phyloP scores from a whole-genome alignment of 2,888 invertebrate genomes.

The Actias luna region DNA sequence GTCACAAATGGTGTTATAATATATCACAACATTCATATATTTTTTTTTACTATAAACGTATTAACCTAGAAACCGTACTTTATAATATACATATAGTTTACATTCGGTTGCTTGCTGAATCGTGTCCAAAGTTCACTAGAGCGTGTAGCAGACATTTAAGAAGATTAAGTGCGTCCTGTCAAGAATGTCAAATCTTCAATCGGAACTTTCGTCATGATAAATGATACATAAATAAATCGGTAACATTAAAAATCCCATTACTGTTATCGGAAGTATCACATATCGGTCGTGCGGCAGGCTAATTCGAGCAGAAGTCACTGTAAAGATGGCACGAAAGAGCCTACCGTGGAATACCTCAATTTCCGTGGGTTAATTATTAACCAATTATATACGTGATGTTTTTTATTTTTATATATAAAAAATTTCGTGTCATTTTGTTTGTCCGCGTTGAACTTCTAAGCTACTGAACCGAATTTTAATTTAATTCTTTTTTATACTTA shows the following conservation, averaged over 20 bases:
- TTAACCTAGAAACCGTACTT: background rate
- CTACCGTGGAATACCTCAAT: background rate
- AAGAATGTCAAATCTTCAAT: constrained; percentile 61
- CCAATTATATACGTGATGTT: background rate
- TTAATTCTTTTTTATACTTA: no score
- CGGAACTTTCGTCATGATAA: constrained; percentile 56
- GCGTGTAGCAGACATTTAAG: constrained; percentile 58
- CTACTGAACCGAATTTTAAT: no score
- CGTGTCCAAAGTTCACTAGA: constrained; percentile 25
- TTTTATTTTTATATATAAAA: no score
- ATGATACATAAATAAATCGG: constrained; percentile 58
- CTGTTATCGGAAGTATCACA: constrained; percentile 27
- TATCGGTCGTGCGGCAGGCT: background rate
- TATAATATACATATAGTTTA: constrained; percentile 1
- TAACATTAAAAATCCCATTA: constrained; percentile 49
- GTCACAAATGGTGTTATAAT: no score
- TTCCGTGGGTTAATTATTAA: background rate
- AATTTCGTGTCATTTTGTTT: no score
- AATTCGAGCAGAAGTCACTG: background rate
- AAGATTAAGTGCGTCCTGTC: constrained; percentile 64
- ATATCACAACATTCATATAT: no score
- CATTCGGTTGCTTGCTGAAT: constrained; percentile 23
- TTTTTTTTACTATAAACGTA: background rate
- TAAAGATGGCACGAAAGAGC: background rate
- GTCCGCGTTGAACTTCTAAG: no score